Evolutionary conservation across 2,113 vertebrate species (phyloP).

Genomic region (Ancistrus triradiatus): DNA sequence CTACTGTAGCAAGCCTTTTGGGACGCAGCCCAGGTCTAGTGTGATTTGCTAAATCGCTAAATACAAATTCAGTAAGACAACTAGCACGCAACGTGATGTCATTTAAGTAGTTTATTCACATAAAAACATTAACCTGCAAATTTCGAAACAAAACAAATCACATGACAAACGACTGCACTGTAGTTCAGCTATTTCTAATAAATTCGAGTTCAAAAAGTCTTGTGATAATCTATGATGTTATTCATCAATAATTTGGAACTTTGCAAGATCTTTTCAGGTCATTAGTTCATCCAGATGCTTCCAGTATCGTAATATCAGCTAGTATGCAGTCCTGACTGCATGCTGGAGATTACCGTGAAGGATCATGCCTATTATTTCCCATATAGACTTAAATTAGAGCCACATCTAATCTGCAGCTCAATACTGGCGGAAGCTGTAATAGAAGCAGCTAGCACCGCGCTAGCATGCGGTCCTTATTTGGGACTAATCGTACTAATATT

Average conservation of each 20-base stretch:
- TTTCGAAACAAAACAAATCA: no score
- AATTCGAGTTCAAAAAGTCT: no score
- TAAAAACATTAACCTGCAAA: background rate
- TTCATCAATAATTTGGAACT: no score
- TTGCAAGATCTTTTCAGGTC: no score
- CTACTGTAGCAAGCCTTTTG: background rate
- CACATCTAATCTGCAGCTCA: background rate
- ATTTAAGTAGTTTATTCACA: background rate
- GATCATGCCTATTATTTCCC: background rate
- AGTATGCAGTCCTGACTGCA: background rate
- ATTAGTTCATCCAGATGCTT: background rate
- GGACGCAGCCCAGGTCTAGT: background rate
- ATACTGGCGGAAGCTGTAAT: slow-evolving; percentile 22
- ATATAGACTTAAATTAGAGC: background rate
- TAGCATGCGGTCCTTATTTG: slow-evolving; percentile 21
- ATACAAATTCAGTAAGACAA: no score
- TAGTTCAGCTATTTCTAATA: no score
- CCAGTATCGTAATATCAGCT: background rate
- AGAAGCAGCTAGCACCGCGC: slow-evolving; percentile 6
- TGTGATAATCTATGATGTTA: no score
- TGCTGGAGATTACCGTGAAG: background rate
- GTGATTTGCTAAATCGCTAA: no score
- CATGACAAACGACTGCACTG: no score
- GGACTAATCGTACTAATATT: background rate
- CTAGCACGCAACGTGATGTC: background rate